Evolutionary conservation across 2,797 vertebrate species (phyloP).

Genomic region (Clarias platycephalus): DNA sequence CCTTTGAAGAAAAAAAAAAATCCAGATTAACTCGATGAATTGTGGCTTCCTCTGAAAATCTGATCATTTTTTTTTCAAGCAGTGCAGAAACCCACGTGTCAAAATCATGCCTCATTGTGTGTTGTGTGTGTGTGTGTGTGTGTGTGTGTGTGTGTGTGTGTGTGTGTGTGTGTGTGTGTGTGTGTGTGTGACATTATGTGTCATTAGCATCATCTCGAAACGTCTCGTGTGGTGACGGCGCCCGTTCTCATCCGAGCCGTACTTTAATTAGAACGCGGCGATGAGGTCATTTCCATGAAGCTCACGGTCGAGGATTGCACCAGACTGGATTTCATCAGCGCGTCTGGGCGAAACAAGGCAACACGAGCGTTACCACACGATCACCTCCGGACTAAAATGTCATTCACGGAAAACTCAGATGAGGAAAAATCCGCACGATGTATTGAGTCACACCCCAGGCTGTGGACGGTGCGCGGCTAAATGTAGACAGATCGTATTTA

Average conservation of each 20-base stretch:
- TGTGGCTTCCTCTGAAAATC: too few species aligned
- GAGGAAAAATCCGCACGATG: background rate
- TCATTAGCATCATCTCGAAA: background rate
- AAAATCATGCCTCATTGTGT: background rate
- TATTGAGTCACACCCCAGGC: background rate
- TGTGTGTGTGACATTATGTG: too few species aligned
- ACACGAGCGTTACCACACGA: background rate
- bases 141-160: too few species aligned
- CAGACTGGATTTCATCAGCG: slow-evolving; percentile 15
- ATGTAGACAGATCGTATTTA: too few species aligned
- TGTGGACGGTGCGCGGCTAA: background rate
- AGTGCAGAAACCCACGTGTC: too few species aligned
- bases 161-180: too few species aligned
- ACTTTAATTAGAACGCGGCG: background rate
- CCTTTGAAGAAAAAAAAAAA: too few species aligned
- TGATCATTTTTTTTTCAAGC: background rate
- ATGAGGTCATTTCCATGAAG: slow-evolving; percentile 16
- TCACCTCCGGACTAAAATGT: background rate
- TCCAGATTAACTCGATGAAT: background rate
- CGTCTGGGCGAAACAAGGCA: background rate
- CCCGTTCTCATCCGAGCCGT: background rate
- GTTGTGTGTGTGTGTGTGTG: background rate
- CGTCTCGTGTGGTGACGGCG: background rate
- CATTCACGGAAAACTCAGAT: background rate
- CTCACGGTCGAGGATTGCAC: background rate